Percentiles rank a stretch among this genome's conserved stretches.
These are phyloP conservation scores for Vicugna pacos DNA, from an alignment of 2,113 vertebrate species.

Conservation along the genomic window DNA sequence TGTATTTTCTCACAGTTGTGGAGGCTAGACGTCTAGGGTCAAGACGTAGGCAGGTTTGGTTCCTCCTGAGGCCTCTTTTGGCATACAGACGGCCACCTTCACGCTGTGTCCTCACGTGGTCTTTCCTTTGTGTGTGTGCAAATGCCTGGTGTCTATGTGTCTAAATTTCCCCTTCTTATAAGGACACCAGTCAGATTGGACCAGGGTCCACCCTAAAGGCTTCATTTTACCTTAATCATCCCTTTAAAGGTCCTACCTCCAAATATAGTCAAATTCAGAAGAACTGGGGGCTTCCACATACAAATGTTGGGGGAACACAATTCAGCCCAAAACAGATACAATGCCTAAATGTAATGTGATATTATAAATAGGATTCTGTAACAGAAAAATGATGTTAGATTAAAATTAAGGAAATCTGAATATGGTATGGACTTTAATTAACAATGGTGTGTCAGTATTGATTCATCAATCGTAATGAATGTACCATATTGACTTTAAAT, in stretches of 20 bases:
- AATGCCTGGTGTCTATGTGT: not conserved
- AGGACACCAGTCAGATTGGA: not conserved
- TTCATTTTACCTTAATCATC: not conserved
- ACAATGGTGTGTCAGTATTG: not conserved
- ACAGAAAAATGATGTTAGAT: not conserved
- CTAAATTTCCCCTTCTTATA: not conserved
- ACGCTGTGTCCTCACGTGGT: not conserved
- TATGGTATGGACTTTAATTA: not conserved
- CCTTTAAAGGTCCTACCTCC: not conserved
- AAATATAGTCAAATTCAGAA: not conserved
- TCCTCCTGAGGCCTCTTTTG: not conserved
- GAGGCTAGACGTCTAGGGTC: not conserved
- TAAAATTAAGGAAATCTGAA: conserved; percentile 3
- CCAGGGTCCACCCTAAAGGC: not conserved
- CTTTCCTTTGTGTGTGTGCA: not conserved
- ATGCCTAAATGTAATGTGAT: not conserved
- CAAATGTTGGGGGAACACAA: not conserved
- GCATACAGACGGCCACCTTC: not conserved
- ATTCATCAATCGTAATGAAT: not conserved
- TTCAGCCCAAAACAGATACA: not conserved
- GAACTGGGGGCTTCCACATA: not conserved
- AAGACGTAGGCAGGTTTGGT: not conserved
- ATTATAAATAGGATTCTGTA: not conserved
- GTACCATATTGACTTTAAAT: not conserved
- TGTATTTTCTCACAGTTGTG: not conserved